Evolutionary conservation across 2,888 invertebrate species (phyloP).

Genomic region (Urechis unicinctus): DNA sequence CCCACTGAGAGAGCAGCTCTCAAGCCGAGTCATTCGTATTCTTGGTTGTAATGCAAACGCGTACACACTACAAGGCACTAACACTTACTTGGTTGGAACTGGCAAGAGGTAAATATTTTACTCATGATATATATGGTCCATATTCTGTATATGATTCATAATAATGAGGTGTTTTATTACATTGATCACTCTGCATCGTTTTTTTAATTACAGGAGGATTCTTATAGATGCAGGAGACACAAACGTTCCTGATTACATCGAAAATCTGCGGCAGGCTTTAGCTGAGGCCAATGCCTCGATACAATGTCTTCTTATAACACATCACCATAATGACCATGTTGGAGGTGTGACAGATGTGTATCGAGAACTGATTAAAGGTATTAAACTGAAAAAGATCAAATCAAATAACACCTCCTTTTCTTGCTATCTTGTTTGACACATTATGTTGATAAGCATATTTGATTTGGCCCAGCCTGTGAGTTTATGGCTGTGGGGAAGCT

Average conservation of each 20-base stretch:
- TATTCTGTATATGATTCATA: neutral
- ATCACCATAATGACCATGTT: slow-evolving; percentile 95
- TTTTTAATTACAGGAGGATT: slow-evolving; percentile 65
- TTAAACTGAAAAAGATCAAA: no score
- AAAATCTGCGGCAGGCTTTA: slow-evolving; percentile 65
- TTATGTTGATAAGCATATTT: no score
- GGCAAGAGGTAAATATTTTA: slow-evolving; percentile 73
- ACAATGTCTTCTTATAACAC: slow-evolving; percentile 81
- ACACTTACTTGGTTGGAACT: slow-evolving; percentile 90
- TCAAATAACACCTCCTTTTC: no score
- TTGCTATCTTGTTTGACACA: no score
- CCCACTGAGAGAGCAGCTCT: slow-evolving; percentile 72
- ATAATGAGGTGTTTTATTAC: no score
- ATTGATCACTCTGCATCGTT: no score
- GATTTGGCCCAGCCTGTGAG: no score
- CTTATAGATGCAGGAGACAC: slow-evolving; percentile 86
- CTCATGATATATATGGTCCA: no score
- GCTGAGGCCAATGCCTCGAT: slow-evolving; percentile 64
- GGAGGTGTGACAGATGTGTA: slow-evolving; percentile 56
- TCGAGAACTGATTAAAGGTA: slow-evolving; percentile 12
- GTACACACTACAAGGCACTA: slow-evolving; percentile 99
- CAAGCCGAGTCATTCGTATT: slow-evolving; percentile 74
- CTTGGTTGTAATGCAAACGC: slow-evolving; percentile 91
- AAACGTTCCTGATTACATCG: slow-evolving; percentile 68
- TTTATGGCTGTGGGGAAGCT: no score